Base-by-base conservation (phyloP, 2,113 vertebrate species). In the Platichthys flesus region DNA sequence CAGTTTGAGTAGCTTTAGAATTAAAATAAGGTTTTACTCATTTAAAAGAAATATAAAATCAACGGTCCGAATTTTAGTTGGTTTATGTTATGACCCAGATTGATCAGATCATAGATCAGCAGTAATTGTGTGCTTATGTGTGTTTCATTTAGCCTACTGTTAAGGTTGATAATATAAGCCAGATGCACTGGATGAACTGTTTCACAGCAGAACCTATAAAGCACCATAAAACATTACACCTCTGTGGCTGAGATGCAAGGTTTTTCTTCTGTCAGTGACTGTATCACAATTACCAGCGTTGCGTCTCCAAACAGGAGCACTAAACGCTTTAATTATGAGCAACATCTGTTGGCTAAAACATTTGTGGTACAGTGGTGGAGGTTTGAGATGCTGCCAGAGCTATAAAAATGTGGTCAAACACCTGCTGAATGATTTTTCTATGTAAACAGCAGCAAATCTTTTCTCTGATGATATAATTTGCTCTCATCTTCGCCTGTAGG, bases 281-380 rank as follows among this genome's bases (percentile, higher is more conserved):
- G 68, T 42, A 67, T 85, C 82, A 71, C 84, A 80, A 82, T 83
- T 69, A 81, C 54, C 73, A 23, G 28, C 72, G 68, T 76, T 61
- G 71, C 82, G 57, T 77, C 62, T 82, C 62, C 59, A 67, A 89
- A 56, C 77, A 81, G 76, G 78, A 88, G 74, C 71, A 85, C 72
- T 79, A 88, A 90, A 89, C 64, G 62, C 78, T 42, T 62, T 77
- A 52, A 91, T 90, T 83, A 91, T 78, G 66, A 73, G 13, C 60
- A 87, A 87, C 88, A 91, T 89, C 89, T 91, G 90, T 81, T 51
- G 37, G 64, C 71, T 54, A 51, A 82, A 82, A 60, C 56, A 70
- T 88, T 82, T 74, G 67, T 81, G 67, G 35, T 71, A 60, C 47
- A 54, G 52, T 26, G 76, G 52, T 12, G 14, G 67, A 66, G 62